Evolutionary conservation across 2,797 vertebrate species (phyloP), one percentile per base, ranked within the genome.

Genomic region (Oreortyx pictus): DNA sequence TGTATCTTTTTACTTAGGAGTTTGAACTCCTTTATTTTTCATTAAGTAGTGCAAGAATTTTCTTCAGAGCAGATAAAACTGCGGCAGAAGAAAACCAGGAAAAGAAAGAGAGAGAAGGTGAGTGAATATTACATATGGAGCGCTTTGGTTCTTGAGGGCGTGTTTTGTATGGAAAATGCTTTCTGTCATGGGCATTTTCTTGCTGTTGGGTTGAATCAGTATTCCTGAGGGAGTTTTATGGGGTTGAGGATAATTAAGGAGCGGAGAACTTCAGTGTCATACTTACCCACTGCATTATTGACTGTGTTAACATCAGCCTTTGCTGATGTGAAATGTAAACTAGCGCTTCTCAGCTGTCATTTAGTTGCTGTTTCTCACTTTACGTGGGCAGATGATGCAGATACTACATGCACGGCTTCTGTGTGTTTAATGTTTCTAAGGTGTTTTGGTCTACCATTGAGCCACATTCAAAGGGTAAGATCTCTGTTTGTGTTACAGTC

Each of bases 1-100:
- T 77, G 50, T 41, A 14, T 95, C 64, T 94, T 86, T 57, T 82
- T 74, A 59, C 74, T 82, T 96, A 99, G 99, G 99, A 99, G 97
- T 99, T 99, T 96, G 99, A 99, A 96, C 97, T 99, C 90, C 98
- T 99, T 25, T 98, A 99, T 98, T 99, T 99, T 96, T 99, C 99
- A 35, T 95, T 99, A 82, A 99, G 99, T 97, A 99, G 99, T 61
- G 99, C 99, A 76, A 98, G 99, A 82, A 99, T 99, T 94, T 99
- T 99, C 98, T 99, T 99, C 97, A 98, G 99, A 97, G 99, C 99
- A 14, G 99, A 99, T 96, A 99, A 99, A 98, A 99, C 99, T 11
- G 99, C 99, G 14, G 99, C 99, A 33, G 99, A 99, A 97, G 99
- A 99, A 97, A 99, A 96, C 61, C 98, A 98, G 94, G 99, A 99